Conservation (phyloP, 1,140 invertebrate genomes). For the Leptinotarsa texana region DNA sequence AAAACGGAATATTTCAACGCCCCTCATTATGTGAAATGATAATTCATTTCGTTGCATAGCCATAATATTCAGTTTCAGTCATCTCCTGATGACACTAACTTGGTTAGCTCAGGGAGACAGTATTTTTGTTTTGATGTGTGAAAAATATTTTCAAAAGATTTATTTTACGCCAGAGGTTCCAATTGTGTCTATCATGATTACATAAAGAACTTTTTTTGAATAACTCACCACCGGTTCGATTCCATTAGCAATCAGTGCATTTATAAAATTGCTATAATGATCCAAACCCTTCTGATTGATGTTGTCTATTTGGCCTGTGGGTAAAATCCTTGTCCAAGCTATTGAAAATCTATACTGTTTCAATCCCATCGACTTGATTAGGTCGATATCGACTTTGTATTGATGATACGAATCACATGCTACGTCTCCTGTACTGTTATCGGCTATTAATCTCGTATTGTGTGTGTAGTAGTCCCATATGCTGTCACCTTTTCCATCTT, state of each 20-base stretch:
- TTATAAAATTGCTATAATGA: conserved; percentile 17
- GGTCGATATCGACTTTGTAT: conserved; percentile 67
- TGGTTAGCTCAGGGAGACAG: no score
- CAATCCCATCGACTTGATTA: conserved; percentile 63
- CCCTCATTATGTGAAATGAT: no score
- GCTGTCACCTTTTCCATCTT: conserved; percentile 56
- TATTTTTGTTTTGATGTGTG: no score
- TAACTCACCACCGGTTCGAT: conserved; percentile 23
- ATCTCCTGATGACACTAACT: no score
- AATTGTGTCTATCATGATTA: no score
- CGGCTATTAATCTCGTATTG: neutral
- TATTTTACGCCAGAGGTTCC: no score
- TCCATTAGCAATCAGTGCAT: conserved; percentile 5
- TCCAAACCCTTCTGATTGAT: conserved; percentile 16
- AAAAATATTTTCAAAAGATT: no score
- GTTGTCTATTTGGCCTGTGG: conserved; percentile 39
- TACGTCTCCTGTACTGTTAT: conserved; percentile 60
- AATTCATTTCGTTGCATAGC: no score
- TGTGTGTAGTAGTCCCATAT: conserved; percentile 64
- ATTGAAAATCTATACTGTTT: conserved; percentile 61
- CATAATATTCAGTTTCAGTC: no score
- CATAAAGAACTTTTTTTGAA: no score
- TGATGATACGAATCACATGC: conserved; percentile 72
- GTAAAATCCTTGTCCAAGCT: conserved; percentile 64
- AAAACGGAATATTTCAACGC: no score